Percentiles rank a stretch among this genome's conserved stretches.
Evolutionary conservation across 2,888 invertebrate genomes (phyloP).

Genomic region (Spialia ferax): DNA sequence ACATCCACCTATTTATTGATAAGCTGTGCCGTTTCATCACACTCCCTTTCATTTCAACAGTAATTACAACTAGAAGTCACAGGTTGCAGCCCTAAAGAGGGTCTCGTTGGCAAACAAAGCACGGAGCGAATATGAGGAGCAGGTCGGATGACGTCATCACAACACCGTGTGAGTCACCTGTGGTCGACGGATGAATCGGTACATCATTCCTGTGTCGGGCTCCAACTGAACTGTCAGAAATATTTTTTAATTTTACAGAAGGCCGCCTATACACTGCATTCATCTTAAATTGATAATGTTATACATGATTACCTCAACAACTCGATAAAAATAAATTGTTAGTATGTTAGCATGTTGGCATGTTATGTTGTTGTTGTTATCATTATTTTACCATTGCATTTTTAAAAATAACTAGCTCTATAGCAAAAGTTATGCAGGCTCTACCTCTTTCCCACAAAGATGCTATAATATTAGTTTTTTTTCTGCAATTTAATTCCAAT

Average conservation of each 20-base stretch:
- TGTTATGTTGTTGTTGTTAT: no score
- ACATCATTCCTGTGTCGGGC: conserved; percentile 42
- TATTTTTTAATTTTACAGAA: conserved; percentile 4
- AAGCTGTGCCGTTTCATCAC: neutral
- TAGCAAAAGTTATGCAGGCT: no score
- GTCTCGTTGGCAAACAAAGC: conserved; percentile 51
- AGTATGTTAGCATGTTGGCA: no score
- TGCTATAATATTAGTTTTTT: no score
- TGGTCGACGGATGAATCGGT: conserved; percentile 43
- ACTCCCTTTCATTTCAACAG: neutral
- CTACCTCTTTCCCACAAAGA: no score
- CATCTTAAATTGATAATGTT: neutral
- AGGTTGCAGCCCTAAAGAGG: conserved; percentile 44
- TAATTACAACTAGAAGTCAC: neutral
- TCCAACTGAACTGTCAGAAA: conserved; percentile 10
- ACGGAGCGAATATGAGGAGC: conserved; percentile 52
- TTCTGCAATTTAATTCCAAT: no score
- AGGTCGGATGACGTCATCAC: conserved; percentile 57
- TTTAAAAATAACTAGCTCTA: no score
- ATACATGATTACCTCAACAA: no score
- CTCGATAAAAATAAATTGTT: neutral
- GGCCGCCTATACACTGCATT: neutral
- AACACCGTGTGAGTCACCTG: conserved; percentile 48
- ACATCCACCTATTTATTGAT: neutral
- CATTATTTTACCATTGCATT: no score